Evolutionary conservation across 2,888 invertebrate species (phyloP).

Genomic region (Drosophila maculinotata): DNA sequence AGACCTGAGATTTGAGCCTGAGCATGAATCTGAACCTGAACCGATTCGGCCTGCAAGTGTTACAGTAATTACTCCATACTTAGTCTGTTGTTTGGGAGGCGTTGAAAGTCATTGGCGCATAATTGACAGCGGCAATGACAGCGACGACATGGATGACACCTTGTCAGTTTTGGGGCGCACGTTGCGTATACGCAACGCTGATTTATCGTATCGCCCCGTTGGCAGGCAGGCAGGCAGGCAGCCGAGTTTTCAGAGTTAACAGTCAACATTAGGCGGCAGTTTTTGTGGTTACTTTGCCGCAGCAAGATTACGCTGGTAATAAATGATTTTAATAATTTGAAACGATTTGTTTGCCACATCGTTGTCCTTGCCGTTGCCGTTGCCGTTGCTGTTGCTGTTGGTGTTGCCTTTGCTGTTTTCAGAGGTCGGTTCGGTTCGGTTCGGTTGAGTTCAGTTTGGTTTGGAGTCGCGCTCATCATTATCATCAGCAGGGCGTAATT

Average conservation of each 20-base stretch:
- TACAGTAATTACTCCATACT: constrained; percentile 59
- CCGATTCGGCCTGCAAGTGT: constrained; percentile 16
- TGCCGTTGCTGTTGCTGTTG: constrained; percentile 10
- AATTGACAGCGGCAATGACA: constrained; percentile 75
- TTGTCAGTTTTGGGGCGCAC: constrained; percentile 23
- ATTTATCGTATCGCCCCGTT: constrained; percentile 61
- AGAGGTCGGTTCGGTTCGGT: not conserved
- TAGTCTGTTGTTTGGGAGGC: constrained; percentile 49
- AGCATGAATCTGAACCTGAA: constrained; percentile 17
- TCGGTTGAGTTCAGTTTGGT: not conserved
- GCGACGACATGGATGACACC: constrained; percentile 47
- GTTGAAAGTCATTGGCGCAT: constrained; percentile 71
- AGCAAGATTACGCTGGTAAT: constrained; percentile 76
- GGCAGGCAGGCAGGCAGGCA: constrained; percentile 6
- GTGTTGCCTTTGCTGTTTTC: not conserved
- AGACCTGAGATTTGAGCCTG: not conserved
- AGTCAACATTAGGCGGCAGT: constrained; percentile 47
- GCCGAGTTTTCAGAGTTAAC: constrained; percentile 22
- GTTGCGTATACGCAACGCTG: constrained; percentile 57
- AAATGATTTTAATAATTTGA: constrained; percentile 84
- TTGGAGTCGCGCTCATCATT: constrained; percentile 58
- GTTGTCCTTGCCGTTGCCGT: constrained; percentile 1
- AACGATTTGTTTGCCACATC: constrained; percentile 80
- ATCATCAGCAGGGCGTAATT: constrained; percentile 67
- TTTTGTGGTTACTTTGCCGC: constrained; percentile 47